Percentiles rank a stretch among this genome's conserved stretches.
These are phyloP conservation scores for Tylochromis polylepis DNA, from an alignment of 2,113 vertebrate genomes.

Conservation along the genomic window DNA sequence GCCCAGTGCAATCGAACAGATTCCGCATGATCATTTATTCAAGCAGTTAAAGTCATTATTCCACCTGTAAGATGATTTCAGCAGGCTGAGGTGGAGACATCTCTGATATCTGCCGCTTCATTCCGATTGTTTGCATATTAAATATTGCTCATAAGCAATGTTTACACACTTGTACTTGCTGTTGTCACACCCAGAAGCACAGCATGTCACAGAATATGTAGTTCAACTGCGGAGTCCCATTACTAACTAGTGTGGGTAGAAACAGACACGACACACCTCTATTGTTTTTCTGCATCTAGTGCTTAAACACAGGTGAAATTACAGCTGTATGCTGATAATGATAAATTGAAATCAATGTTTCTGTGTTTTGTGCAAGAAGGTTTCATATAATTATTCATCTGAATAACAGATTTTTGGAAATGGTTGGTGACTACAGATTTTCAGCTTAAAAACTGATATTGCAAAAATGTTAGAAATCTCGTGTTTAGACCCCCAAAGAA, in stretches of 20 bases:
- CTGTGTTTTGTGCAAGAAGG: neutral
- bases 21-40: neutral
- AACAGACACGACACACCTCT: neutral
- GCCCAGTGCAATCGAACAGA: neutral
- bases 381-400: neutral
- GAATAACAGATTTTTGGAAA: neutral
- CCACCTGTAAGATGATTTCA: neutral
- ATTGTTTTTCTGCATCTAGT: neutral
- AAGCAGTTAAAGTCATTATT: neutral
- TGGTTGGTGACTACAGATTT: neutral
- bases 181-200: neutral
- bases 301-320: neutral
- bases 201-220: neutral
- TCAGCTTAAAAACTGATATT: neutral
- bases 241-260: neutral
- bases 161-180: neutral
- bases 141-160: neutral
- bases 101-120: neutral
- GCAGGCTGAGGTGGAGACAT: neutral
- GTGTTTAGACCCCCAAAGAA: neutral
- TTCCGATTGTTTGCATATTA: neutral
- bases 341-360: neutral
- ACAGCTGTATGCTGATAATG: neutral
- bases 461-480: neutral
- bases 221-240: neutral